These are phyloP conservation scores for Pseudopodoces humilis DNA, from an alignment of 2,113 vertebrate species.

Conservation along the genomic window DNA sequence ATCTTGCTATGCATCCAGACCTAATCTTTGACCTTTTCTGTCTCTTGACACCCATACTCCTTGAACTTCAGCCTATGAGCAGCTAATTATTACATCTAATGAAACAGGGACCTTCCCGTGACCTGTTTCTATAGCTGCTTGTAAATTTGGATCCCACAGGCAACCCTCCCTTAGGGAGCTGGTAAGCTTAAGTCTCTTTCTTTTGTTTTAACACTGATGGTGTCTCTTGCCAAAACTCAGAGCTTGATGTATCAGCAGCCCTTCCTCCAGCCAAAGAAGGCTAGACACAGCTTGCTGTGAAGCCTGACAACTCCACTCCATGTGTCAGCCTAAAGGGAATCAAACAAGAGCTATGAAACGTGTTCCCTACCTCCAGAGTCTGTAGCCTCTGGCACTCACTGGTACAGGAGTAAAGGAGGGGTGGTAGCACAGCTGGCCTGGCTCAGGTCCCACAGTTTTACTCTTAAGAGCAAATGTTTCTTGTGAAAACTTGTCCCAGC, in stretches of 20 bases:
- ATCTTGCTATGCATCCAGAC: background rate
- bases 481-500: background rate
- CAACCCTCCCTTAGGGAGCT: background rate
- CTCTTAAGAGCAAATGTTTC: background rate
- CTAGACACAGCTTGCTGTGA: constrained; percentile 1
- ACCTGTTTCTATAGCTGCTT: background rate
- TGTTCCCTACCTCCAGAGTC: background rate
- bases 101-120: background rate
- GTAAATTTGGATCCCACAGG: background rate
- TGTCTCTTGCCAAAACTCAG: background rate
- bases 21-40: background rate
- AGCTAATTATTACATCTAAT: background rate
- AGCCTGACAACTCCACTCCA: background rate
- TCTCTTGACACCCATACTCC: background rate
- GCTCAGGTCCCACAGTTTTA: constrained; percentile 1
- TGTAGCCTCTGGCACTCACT: constrained; percentile 7
- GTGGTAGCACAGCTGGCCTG: constrained; percentile 23
- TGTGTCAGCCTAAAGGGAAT: constrained; percentile 27
- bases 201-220: background rate
- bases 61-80: background rate
- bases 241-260: background rate
- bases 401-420: background rate
- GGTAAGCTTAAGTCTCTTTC: background rate
- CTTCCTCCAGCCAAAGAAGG: background rate
- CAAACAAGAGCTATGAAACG: background rate